These are phyloP conservation scores for Eutrigla gurnardus DNA, from an alignment of 2,797 vertebrate species.

Conservation along the genomic window DNA sequence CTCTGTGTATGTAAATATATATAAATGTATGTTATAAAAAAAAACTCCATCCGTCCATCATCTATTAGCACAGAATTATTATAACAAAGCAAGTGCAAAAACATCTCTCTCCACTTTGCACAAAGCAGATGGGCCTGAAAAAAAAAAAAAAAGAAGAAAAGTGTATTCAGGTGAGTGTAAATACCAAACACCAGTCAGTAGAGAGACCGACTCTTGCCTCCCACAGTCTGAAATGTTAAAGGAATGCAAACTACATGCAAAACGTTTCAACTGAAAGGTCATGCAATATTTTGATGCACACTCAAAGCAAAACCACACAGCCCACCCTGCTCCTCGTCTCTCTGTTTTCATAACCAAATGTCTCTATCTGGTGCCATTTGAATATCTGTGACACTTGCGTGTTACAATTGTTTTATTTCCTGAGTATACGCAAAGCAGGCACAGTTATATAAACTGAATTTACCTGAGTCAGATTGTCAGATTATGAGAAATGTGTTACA, in stretches of 20 bases:
- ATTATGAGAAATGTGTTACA: background rate
- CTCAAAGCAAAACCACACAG: constrained; percentile 48
- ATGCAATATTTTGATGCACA: constrained; percentile 62
- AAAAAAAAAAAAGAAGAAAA: constrained; percentile 23
- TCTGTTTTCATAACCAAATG: constrained; percentile 65
- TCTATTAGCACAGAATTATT: background rate
- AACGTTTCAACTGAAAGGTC: constrained; percentile 71
- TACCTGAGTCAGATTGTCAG: constrained; percentile 15
- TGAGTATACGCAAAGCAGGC: constrained; percentile 41
- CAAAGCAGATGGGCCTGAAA: background rate
- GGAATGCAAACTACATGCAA: constrained; percentile 77
- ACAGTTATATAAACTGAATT: constrained; percentile 44
- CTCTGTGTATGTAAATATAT: background rate
- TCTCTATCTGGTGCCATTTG: constrained; percentile 51
- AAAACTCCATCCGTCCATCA: background rate
- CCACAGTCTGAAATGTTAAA: constrained; percentile 65
- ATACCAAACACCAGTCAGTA: constrained; percentile 39
- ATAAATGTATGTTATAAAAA: background rate
- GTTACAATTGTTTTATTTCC: constrained; percentile 43
- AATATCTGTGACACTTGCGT: constrained; percentile 56
- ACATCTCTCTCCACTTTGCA: background rate
- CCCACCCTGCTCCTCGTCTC: constrained; percentile 31
- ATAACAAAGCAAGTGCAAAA: background rate
- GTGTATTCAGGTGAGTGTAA: constrained; percentile 28
- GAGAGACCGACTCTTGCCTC: constrained; percentile 28